Evolutionary conservation across 2,113 vertebrate genomes (phyloP).

Genomic region (Poecile atricapillus): DNA sequence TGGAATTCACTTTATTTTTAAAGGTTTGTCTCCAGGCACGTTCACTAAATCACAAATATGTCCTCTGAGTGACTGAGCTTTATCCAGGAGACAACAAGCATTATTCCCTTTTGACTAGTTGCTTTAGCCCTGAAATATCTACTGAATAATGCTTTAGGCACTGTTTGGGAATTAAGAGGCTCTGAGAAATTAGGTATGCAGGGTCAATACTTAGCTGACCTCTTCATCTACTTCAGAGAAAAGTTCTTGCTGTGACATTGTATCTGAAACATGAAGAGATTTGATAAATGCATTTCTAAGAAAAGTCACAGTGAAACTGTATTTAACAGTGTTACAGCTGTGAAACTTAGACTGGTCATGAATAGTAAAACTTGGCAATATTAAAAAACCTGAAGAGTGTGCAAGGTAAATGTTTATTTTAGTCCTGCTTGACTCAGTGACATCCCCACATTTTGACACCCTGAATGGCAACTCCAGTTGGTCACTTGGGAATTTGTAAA

Average conservation of each 20-base stretch:
- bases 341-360: background rate
- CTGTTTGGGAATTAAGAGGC: background rate
- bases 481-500: background rate
- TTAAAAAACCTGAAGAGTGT: background rate
- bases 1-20: background rate
- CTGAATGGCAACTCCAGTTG: background rate
- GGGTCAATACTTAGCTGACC: background rate
- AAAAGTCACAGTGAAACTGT: background rate
- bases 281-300: background rate
- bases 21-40: background rate
- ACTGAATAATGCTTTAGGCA: background rate
- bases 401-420: background rate
- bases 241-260: background rate
- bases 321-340: background rate
- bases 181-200: background rate
- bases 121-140: background rate
- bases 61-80: background rate
- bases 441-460: background rate
- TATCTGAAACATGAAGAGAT: background rate
- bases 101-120: background rate
- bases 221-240: background rate
- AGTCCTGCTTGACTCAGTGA: background rate
- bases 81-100: background rate
- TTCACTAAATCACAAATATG: background rate
- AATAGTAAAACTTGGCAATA: background rate